phyloP scores from a whole-genome alignment of 2,888 invertebrate species.

The Aphrophora alni region DNA sequence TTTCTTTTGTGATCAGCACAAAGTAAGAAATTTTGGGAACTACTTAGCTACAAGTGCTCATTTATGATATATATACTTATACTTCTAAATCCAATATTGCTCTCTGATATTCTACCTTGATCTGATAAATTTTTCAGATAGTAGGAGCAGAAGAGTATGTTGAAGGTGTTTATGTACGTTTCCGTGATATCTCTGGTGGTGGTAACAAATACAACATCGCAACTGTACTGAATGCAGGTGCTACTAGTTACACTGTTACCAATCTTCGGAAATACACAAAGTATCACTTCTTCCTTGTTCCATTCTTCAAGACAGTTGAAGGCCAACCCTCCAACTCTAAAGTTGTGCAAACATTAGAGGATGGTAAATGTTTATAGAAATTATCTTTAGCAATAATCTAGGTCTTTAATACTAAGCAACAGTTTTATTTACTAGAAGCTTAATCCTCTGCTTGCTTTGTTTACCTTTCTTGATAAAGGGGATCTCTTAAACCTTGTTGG shows the following conservation, averaged over 20 bases:
- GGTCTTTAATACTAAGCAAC: not conserved
- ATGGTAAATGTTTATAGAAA: conserved; percentile 42
- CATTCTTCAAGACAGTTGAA: conserved; percentile 84
- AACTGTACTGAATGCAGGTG: conserved; percentile 72
- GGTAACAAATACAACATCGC: conserved; percentile 68
- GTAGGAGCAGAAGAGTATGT: conserved; percentile 63
- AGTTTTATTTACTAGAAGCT: conserved; percentile 1
- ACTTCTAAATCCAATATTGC: no score
- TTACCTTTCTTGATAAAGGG: no score
- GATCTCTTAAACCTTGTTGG: no score
- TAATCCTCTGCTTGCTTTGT: no score
- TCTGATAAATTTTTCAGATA: no score
- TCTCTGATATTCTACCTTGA: no score
- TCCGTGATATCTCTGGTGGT: conserved; percentile 66
- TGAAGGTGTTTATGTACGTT: conserved; percentile 74
- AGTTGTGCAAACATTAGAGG: conserved; percentile 64
- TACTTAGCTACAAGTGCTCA: no score
- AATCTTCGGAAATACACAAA: conserved; percentile 83
- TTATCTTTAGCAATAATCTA: not conserved
- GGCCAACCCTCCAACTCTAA: conserved; percentile 93
- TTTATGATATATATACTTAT: no score
- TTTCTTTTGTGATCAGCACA: no score
- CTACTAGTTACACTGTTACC: conserved; percentile 75
- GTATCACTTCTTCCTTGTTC: conserved; percentile 91
- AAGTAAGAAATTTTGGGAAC: no score